Conservation (phyloP, 2,797 vertebrate species). For the Melanotaenia parkinsoni region DNA sequence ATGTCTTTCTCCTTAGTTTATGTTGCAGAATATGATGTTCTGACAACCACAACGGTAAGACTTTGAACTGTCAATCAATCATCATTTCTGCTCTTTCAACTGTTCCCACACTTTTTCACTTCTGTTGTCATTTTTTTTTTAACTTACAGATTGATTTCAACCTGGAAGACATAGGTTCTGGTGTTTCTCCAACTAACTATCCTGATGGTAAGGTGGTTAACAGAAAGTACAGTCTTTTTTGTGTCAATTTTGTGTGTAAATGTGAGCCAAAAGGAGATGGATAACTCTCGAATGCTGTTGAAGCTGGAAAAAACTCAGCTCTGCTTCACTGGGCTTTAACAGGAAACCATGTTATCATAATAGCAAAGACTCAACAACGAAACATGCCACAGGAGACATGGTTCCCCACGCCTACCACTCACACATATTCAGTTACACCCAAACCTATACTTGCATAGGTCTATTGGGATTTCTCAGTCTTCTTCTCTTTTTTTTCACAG, state of each 20-base stretch:
- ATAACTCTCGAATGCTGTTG: constrained; percentile 30
- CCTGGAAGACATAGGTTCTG: constrained; percentile 24
- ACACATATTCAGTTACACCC: constrained; percentile 20
- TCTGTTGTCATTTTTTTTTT: not conserved
- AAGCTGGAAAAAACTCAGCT: constrained; percentile 30
- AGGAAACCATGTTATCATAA: constrained; percentile 67
- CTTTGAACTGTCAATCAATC: constrained; percentile 1
- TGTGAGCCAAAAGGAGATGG: not conserved
- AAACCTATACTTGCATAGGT: not conserved
- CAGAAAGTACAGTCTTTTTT: constrained; percentile 1
- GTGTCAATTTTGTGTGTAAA: constrained; percentile 7
- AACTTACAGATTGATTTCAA: constrained; percentile 18
- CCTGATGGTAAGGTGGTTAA: constrained; percentile 26
- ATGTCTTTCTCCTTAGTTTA: constrained; percentile 42
- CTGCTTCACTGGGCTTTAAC: constrained; percentile 53
- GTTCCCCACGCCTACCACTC: constrained; percentile 47
- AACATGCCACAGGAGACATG: constrained; percentile 63
- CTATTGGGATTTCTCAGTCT: not conserved
- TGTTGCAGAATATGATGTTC: constrained; percentile 7
- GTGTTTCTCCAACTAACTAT: not conserved
- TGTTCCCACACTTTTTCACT: not conserved
- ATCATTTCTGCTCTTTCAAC: not conserved
- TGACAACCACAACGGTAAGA: constrained; percentile 36
- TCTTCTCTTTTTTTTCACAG: constrained; percentile 13
- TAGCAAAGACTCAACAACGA: constrained; percentile 57